Base-by-base conservation (phyloP, 2,888 invertebrate species). In the Pollenia amentaria region DNA sequence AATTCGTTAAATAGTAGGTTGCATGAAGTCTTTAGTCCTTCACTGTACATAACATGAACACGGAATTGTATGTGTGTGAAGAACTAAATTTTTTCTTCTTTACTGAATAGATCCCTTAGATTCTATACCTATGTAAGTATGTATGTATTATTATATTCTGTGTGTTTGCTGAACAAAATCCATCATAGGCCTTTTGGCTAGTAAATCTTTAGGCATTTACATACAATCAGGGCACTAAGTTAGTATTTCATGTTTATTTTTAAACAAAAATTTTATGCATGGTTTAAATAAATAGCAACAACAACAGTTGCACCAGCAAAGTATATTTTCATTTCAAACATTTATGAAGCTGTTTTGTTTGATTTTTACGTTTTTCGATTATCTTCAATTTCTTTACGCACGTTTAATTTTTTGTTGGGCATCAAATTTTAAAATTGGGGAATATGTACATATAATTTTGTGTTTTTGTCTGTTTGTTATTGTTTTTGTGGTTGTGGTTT, bases 221-320 rank as follows among this genome's bases (percentile, higher is more conserved):
- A 65, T 67, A 64, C 72, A 87, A 84, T 80, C 76, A 64, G 87
- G 84, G 77, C 87, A 84, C 53, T 84, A 80, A 73, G 48, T 79
- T 75, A 75, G 64, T 70, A 55, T 79, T 80, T 72, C 44, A 48
- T 72, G 51, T 76, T 80, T 76, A 83, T 86, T 83, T 83, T 80
- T 79, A 84, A 76, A 62, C 40, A 57, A 40, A 29, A 29, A 51
- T 40, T 60, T 62, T 82, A 16, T 78, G 78, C 75, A 64, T 55
- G 46, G 64, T 69, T 75, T 55, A 7, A 77, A 48, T 8, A 42
- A 69, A n/a, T 69, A 57, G 11, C 29, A 12, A 60, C 29, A 57
- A 72, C 65, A 78, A 72, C 44, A 40, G 21, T n/a, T n/a, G 21
- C 38, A 38, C 18, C 21, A 53, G 42, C 38, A 62, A n/a, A 18